Conservation (phyloP, 1,140 invertebrate species). For the Mizuhopecten yessoensis region DNA sequence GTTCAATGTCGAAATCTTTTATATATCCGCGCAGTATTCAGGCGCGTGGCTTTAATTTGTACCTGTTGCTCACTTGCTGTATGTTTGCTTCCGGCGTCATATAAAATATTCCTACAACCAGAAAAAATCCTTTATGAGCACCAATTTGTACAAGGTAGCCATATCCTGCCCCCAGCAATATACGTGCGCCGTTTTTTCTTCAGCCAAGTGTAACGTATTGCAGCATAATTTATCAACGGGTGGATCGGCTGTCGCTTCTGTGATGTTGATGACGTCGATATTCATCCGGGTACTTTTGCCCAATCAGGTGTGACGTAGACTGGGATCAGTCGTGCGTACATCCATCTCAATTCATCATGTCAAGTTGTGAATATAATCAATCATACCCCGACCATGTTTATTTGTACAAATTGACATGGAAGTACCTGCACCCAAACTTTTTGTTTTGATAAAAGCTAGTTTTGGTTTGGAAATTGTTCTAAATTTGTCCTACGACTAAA, state of each 20-base stretch:
- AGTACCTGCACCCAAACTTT: no score
- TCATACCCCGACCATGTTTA: not conserved
- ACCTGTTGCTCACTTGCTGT: not conserved
- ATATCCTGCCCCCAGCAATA: not conserved
- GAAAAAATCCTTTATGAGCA: not conserved
- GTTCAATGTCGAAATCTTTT: no score
- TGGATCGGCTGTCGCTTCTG: not conserved
- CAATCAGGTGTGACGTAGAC: not conserved
- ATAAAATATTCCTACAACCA: not conserved
- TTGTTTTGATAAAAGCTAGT: no score
- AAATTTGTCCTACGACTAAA: no score
- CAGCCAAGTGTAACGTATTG: not conserved
- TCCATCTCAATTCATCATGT: conserved; percentile 30
- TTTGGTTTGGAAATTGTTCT: no score
- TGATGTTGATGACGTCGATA: not conserved
- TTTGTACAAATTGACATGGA: no score
- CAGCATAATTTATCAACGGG: not conserved
- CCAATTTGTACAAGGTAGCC: not conserved
- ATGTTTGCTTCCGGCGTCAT: not conserved
- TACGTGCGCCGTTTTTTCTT: not conserved
- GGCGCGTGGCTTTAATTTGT: not conserved
- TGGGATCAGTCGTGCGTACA: not conserved
- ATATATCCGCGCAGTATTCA: not conserved
- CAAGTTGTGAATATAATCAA: not conserved
- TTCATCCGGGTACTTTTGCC: not conserved